Evolutionary conservation across 2,113 vertebrate genomes (phyloP), one percentile per base, ranked within the genome.

Genomic region (Ia io): DNA sequence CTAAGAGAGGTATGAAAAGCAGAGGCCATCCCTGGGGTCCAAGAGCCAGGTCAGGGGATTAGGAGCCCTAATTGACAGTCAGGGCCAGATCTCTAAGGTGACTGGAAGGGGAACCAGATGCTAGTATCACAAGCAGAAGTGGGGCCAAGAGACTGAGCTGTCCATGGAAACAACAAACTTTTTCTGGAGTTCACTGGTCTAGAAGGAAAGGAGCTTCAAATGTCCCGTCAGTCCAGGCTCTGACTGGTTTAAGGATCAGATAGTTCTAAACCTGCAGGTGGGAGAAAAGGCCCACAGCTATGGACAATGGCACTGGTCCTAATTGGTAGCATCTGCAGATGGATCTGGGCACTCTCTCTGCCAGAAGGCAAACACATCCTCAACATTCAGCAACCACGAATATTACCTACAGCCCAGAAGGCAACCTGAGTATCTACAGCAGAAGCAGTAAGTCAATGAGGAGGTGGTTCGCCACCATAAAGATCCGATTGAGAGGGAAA

Each of bases 251-350:
- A 90, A 95, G 56, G 23, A 90, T 51, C 56, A 73, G 71, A 79
- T 35, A 30, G 70, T 77, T 87, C 30, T 30, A 22, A 93, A n/a
- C 23, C 73, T 92, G 77, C 42, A 94, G 61, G 9, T 94, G 73
- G 63, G 40, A 93, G 67, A 91, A 9, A 92, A 74, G 70, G 73
- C 53, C 73, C 94, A 88, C 82, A 94, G 59, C 88, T 96, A 61
- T 87, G 84, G 32, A 84, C 93, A 93, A 96, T 96, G 90, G 73
- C 88, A 74, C 8, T 18, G n/a, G 40, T 42, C 40, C 84, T 94
- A 95, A 96, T 16, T 90, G 35, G 65, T 61, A 95, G 94, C 92
- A 97, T 97, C 85, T 92, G 92, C 82, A 93, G 59, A 67, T 65
- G 25, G 6, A 90, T 84, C 63, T 44, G 59, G 53, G 17, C 10